Evolutionary conservation across 2,888 invertebrate species (phyloP), one percentile per base, ranked within the genome.

Genomic region (Drosophila maculinotata): DNA sequence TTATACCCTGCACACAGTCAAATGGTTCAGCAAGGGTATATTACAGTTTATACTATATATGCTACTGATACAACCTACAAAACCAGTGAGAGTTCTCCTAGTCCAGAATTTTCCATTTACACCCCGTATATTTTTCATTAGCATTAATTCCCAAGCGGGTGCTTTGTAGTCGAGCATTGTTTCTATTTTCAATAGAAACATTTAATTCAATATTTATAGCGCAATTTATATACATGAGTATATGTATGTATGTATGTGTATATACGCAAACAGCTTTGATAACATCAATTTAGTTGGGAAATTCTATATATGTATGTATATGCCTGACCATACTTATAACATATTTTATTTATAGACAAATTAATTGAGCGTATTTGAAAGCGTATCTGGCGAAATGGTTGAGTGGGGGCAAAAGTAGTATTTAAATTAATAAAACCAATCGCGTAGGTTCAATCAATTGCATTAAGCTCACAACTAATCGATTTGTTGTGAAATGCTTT

Each of bases 131-230:
- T 35, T n/a, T 45, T 28, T 3, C 6, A 15, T 5, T 28, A 4
- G 8, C 12, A 2, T 0, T 10, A 9, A 0, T 1, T n/a, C 6
- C 10, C 4, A 3, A 35, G 33, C 10, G 8, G 45, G 70, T 49
- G 63, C 36, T 2, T 14, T 12, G 6, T 33, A 52, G 42, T 62
- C 48, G 26, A 42, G 8, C 31, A 15, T 38, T 26, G 14, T 7
- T 38, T 31, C n/a, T 42, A 8, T 62, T 54, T 64, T 56, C 36
- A 48, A 53, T 26, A 39, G 25, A 45, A 36, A 51, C 45, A 73
- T 58, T 80, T 68, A 68, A 84, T 80, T 87, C 54, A 74, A 74
- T 73, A 80, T 86, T 77, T 83, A 76, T 60, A 35, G 70, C 48
- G 38, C 60, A 59, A 66, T 86, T 73, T 33, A 59, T 23, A 48